phyloP scores from a whole-genome alignment of 2,797 vertebrate genomes.

The Petrocephalus sullivani region DNA sequence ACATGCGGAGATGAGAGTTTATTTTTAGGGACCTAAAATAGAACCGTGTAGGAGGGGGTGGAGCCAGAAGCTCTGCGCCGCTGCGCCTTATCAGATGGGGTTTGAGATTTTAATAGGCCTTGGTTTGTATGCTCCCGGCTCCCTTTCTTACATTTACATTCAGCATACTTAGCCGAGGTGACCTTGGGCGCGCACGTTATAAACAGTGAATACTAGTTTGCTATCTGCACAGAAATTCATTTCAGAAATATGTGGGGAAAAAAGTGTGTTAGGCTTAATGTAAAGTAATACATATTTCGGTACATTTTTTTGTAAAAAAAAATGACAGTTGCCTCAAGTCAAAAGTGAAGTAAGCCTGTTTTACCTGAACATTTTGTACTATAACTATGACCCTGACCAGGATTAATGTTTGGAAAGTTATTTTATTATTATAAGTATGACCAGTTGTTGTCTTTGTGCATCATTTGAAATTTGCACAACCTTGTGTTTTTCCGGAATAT shows the following conservation, averaged over 20 bases:
- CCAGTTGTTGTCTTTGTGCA: not conserved
- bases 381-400: not conserved
- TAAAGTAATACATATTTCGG: not conserved
- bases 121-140: not conserved
- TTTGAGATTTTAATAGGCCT: slow-evolving; percentile 1
- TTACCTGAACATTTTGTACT: not conserved
- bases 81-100: not conserved
- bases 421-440: not conserved
- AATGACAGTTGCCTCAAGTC: not conserved
- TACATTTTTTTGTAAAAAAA: not conserved
- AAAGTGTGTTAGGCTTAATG: not conserved
- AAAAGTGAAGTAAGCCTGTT: not conserved
- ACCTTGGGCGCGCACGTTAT: not conserved
- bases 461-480: not conserved
- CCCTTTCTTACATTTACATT: not conserved
- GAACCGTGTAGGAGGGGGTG: not conserved
- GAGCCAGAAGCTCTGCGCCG: not conserved
- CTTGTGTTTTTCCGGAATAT: not conserved
- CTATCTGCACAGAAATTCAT: not conserved
- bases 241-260: not conserved
- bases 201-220: not conserved
- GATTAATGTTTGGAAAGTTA: not conserved
- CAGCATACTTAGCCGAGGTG: not conserved
- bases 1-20: not conserved
- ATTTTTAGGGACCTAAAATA: not conserved